A percentile compares a stretch with the other conserved stretches of the same genome.
These are phyloP conservation scores for Amphipyra tragopoginis DNA, from an alignment of 2,888 invertebrate species.

Conservation along the genomic window DNA sequence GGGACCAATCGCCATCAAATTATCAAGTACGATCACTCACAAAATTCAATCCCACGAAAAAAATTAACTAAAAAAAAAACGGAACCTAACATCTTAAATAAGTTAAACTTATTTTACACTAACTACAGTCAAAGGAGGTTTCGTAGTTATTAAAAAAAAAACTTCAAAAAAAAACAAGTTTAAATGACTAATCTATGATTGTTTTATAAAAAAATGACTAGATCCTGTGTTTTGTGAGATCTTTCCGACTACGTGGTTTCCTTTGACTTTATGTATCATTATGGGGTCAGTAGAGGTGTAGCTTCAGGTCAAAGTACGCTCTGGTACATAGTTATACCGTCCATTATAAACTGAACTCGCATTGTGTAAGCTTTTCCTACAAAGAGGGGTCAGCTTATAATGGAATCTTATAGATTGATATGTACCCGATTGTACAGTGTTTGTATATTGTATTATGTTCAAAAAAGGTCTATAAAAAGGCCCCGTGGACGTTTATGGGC, in stretches of 20 bases:
- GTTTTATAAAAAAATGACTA: conserved; percentile 70
- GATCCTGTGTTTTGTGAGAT: conserved; percentile 67
- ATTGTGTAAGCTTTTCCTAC: too few species aligned
- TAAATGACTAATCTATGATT: conserved; percentile 58
- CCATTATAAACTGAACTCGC: too few species aligned
- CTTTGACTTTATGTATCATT: conserved; percentile 38
- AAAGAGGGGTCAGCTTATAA: too few species aligned
- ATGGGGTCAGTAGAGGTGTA: conserved; percentile 16
- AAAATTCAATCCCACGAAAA: conserved; percentile 30
- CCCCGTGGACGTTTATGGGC: too few species aligned
- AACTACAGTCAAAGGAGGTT: conserved; percentile 54
- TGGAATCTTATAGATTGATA: too few species aligned
- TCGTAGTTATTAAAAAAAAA: conserved; percentile 52
- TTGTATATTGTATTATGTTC: too few species aligned
- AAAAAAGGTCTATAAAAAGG: too few species aligned
- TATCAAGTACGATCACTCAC: too few species aligned
- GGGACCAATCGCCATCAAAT: too few species aligned
- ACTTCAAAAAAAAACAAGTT: conserved; percentile 50
- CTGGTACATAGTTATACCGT: too few species aligned
- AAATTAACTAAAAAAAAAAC: conserved; percentile 21
- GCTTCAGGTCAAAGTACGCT: not conserved
- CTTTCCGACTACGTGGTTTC: conserved; percentile 54
- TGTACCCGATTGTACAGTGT: too few species aligned
- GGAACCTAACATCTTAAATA: conserved; percentile 39
- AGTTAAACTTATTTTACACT: conserved; percentile 54